Evolutionary conservation across 2,797 vertebrate genomes (phyloP), one percentile per base, ranked within the genome.

Genomic region (Geotrypetes seraphini): DNA sequence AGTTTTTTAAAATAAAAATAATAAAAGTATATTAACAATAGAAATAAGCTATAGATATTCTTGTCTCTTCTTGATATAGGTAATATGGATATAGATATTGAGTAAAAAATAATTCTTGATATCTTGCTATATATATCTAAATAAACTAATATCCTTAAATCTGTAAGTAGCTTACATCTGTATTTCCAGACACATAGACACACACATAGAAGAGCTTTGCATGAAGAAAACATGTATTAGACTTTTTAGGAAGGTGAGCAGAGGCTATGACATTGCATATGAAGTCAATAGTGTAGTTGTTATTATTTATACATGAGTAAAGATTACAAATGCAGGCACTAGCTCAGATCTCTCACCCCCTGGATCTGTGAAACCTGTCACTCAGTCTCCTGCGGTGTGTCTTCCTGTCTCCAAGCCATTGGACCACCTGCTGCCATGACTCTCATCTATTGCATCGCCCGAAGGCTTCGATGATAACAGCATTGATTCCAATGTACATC

Each of bases 401-500:
- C 81, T 86, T 86, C 83, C 83, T 87, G 79, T 85, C 84, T 86
- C 66, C 7, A 52, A 85, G 86, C 75, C 81, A 82, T 77, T 76
- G 78, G 79, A 81, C 84, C 83, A 81, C 80, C 85, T 88, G 84
- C 82, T 84, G 81, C 76, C 76, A 68, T 81, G 78, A 81, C 78
- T 83, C 82, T 79, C 84, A 84, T 88, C 85, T 83, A 77, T 67
- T 75, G 72, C 81, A 84, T 87, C 37, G 86, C 88, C 91, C 66
- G 75, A 83, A 89, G 91, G 90, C 88, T 83, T 90, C 81, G 79
- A 90, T 88, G 89, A 89, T 88, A 88, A 96, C 88, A 87, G 89
- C 92, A 96, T 94, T 96, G 92, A 97, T 97, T 97, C 87, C 87
- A 88, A 89, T 93, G 90, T 92, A 91, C 87, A 90, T 91, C 91